Base-by-base conservation (phyloP, 37 sponge, comb jelly and placozoan genomes). In the Halisarca cf. caerulea region DNA sequence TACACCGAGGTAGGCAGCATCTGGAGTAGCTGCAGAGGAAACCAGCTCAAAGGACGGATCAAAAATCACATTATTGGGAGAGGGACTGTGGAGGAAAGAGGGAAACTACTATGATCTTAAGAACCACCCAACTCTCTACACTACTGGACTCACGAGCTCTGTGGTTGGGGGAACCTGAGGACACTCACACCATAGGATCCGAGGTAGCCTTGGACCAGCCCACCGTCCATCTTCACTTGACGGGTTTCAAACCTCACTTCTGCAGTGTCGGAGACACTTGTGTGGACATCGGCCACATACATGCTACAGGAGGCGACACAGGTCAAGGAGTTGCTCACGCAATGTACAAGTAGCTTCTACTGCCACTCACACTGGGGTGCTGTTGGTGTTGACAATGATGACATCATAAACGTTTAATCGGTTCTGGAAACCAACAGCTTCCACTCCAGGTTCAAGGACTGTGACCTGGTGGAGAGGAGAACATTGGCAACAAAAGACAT, bases 31-130 rank as follows among this genome's bases (percentile, higher is more conserved):
- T 21, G 83, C 69, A 82, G 51, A 40, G 47, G 68, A 30, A 33
- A 82, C 69, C 32, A 66, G 68, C 69, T 82, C 83, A 82, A 66
- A 68, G 24, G 83, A 82, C 14, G 83, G 83, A 68, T 82, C 44
- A 5, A 47, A 27, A 20, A 82, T 32, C 14, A 82, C 1, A 41
- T 82, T 82, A 15, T 27, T 11, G 18, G 83, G 68, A 2, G 47
- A 66, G 17, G 40, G 44, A 4, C 51, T 39, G 51, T 30, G 15
- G 64, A 15, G n/a, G 30, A 5, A 28, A 62, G 15, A 23, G 20
- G 35, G 23, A 74, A 17, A 20, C 57, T 17, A 55, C 57, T 17
- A 20, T 17, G 11, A 17, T 55, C 57, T 20, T 55, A 11, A 55
- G 57, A 20, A 55, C 57, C 11, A 11, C 57, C 57, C 57, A 55